A percentile compares a stretch with the other conserved stretches of the same genome.
phyloP scores from a whole-genome alignment of 2,888 invertebrate genomes.

The Opisthograptis luteolata region DNA sequence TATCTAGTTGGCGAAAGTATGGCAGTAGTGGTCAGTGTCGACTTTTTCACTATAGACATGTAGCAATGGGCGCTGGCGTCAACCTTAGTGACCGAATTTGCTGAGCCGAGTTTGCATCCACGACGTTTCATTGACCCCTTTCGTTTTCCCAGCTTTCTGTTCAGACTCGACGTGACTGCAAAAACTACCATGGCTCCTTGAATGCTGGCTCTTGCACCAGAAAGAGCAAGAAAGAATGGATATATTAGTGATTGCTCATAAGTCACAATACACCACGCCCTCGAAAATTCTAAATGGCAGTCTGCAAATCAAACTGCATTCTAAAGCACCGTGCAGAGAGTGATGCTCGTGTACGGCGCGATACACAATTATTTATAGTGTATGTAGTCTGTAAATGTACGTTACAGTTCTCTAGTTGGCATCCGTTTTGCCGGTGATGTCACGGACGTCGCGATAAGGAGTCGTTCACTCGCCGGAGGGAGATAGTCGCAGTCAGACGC shows the following conservation, averaged over 20 bases:
- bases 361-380: conserved; percentile 45
- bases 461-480: conserved; percentile 72
- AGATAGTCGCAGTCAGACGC: conserved; percentile 49
- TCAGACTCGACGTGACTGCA: conserved; percentile 6
- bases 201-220: too few relatives aligned
- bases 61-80: conserved; percentile 34
- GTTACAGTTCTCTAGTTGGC: conserved; percentile 58
- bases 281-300: conserved; percentile 3
- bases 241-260: too few relatives aligned
- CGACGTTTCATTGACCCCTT: conserved; percentile 56
- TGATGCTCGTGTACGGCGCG: conserved; percentile 13
- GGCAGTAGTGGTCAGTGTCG: conserved; percentile 24
- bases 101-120: conserved; percentile 39
- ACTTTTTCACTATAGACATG: conserved; percentile 15
- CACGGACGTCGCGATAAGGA: conserved; percentile 69
- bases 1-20: conserved; percentile 33
- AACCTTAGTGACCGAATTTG: conserved; percentile 37
- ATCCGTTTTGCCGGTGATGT: conserved; percentile 62
- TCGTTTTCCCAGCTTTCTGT: conserved; percentile 33
- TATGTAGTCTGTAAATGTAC: conserved; percentile 38
- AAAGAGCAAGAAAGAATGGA: too few relatives aligned
- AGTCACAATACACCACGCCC: too few relatives aligned
- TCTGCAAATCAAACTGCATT: conserved; percentile 8
- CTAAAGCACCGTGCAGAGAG: conserved; percentile 8
- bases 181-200: too few relatives aligned